Evolutionary conservation across 2,888 invertebrate species (phyloP).

Genomic region (Thalpophila matura): DNA sequence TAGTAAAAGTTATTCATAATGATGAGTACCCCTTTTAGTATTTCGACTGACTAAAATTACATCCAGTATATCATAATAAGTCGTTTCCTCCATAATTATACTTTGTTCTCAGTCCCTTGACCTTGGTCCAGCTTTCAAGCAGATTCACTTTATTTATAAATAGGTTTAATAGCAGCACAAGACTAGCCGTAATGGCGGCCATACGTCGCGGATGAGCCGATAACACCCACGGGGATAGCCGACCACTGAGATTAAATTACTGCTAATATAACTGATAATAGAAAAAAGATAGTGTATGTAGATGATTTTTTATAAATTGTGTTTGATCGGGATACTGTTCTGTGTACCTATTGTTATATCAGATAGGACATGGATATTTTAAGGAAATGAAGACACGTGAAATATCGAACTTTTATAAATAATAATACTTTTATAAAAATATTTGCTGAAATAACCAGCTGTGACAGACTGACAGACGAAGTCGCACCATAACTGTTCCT

Average conservation of each 20-base stretch:
- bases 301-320: background rate
- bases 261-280: background rate
- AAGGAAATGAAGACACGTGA: too few species aligned
- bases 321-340: slow-evolving; percentile 4
- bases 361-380: too few species aligned
- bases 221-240: slow-evolving; percentile 65
- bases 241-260: slow-evolving; percentile 44
- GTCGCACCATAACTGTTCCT: too few species aligned
- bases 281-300: background rate
- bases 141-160: slow-evolving; percentile 64
- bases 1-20: too few species aligned
- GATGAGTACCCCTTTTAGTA: too few species aligned
- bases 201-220: slow-evolving; percentile 66
- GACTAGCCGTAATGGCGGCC: slow-evolving; percentile 68
- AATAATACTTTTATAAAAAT: too few species aligned
- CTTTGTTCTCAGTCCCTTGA: background rate
- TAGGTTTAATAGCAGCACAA: slow-evolving; percentile 62
- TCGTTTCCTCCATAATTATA: too few species aligned
- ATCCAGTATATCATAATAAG: too few species aligned
- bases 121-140: background rate
- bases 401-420: too few species aligned
- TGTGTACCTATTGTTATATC: background rate
- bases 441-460: too few species aligned
- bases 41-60: too few species aligned
- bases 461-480: too few species aligned